A percentile compares a stretch with the other conserved stretches of the same genome.
Conservation (phyloP, 2,113 vertebrate species). For the Mormoops blainvillei region DNA sequence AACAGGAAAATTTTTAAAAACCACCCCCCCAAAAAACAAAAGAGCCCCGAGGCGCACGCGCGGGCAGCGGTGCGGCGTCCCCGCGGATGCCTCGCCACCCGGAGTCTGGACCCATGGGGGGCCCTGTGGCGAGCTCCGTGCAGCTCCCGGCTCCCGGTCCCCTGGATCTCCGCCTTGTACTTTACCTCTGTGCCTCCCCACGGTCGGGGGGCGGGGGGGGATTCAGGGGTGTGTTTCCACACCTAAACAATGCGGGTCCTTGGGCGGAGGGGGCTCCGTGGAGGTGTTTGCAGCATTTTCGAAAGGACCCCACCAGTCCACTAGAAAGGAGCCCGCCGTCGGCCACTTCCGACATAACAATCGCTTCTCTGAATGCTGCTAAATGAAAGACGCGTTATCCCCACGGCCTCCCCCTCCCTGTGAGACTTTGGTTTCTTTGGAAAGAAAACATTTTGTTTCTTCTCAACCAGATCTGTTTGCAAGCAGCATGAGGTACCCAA, state of each 20-base stretch:
- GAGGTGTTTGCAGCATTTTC: not conserved
- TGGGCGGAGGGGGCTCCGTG: not conserved
- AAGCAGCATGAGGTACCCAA: not conserved
- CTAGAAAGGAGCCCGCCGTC: conserved; percentile 14
- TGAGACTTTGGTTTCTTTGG: conserved; percentile 42
- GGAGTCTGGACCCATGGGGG: fast-evolving
- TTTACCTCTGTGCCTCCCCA: not conserved
- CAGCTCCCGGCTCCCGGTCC: not conserved
- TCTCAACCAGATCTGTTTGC: not conserved
- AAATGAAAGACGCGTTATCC: conserved; percentile 64
- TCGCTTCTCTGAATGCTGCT: conserved; percentile 44
- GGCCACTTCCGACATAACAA: conserved; percentile 30
- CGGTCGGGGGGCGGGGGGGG: not conserved
- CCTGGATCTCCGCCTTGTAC: not conserved
- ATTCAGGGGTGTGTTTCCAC: not conserved
- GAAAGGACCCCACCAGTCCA: conserved; percentile 18
- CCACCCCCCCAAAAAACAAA: not conserved
- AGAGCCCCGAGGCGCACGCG: not conserved
- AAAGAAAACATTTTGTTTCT: conserved; percentile 39
- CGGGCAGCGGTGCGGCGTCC: not conserved
- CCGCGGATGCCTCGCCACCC: too few relatives aligned
- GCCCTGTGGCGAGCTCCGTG: not conserved
- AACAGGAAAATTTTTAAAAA: not conserved
- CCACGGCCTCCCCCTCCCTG: not conserved
- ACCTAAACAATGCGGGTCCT: not conserved